Conservation (phyloP, 2,113 vertebrate genomes). For the Chascanopsetta lugubris region DNA sequence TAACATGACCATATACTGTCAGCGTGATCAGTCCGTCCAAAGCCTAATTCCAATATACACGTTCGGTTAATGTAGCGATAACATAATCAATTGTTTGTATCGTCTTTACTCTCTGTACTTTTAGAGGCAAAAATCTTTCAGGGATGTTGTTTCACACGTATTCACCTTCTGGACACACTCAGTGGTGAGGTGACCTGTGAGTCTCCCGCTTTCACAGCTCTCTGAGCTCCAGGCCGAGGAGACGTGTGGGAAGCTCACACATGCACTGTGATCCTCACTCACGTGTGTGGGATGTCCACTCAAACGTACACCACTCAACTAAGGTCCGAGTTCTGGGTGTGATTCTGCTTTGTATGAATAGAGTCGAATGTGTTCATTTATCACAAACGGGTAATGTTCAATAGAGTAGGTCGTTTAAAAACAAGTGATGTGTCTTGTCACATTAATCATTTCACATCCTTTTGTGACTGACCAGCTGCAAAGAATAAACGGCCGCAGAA, state of each 20-base stretch:
- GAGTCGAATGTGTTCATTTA: neutral
- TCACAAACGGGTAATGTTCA: neutral
- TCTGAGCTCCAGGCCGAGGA: slow-evolving; percentile 12
- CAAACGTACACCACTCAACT: neutral
- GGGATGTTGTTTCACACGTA: no score
- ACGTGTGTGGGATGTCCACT: slow-evolving; percentile 27
- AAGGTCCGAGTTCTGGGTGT: neutral
- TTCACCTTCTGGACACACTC: neutral
- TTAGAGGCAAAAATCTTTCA: no score
- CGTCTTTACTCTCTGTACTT: no score
- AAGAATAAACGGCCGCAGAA: neutral
- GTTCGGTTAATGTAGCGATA: no score
- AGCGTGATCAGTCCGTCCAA: no score
- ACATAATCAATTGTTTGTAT: no score
- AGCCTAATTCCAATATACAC: no score
- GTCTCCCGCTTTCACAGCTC: neutral
- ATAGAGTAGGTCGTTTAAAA: no score
- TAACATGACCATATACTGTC: no score
- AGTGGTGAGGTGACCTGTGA: neutral
- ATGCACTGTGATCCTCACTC: neutral
- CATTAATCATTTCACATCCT: neutral
- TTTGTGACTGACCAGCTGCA: no score
- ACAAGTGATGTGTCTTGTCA: neutral
- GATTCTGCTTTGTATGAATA: neutral
- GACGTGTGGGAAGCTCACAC: neutral